phyloP scores from a whole-genome alignment of 1,140 invertebrate genomes.

The Mactra quadrangularis region DNA sequence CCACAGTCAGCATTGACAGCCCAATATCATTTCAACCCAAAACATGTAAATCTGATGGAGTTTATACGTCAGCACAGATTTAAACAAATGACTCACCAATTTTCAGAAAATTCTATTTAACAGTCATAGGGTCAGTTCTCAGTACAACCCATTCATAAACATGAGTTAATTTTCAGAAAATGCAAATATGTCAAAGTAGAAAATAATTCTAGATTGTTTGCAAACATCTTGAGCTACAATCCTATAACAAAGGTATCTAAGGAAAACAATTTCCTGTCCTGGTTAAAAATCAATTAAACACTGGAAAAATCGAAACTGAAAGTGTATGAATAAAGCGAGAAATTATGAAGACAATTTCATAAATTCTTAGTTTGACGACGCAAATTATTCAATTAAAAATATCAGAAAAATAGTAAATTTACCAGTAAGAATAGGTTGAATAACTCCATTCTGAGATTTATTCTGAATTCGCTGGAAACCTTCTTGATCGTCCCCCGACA shows the following conservation, averaged over 20 bases:
- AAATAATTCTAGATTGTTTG: not conserved
- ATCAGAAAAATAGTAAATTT: too few species aligned
- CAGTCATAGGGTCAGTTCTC: too few species aligned
- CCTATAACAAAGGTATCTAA: not conserved
- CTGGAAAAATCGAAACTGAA: conserved; percentile 37
- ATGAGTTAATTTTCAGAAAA: conserved; percentile 11
- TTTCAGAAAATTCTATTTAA: too few species aligned
- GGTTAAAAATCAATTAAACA: not conserved
- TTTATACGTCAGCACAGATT: too few species aligned
- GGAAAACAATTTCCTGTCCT: not conserved
- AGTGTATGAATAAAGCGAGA: not conserved
- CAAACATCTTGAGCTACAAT: not conserved
- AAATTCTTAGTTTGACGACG: too few species aligned
- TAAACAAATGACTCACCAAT: too few species aligned
- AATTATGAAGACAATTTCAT: not conserved
- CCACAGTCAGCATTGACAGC: too few species aligned
- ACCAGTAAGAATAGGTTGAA: conserved; percentile 78
- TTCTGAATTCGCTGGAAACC: conserved; percentile 59
- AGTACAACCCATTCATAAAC: too few species aligned
- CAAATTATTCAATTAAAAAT: too few species aligned
- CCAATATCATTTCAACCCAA: too few species aligned
- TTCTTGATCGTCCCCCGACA: conserved; percentile 38
- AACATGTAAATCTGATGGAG: too few species aligned
- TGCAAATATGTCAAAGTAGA: not conserved
- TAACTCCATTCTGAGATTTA: conserved; percentile 76